Evolutionary conservation across 2,888 invertebrate genomes (phyloP).

Genomic region (Parascotia fuliginaria): DNA sequence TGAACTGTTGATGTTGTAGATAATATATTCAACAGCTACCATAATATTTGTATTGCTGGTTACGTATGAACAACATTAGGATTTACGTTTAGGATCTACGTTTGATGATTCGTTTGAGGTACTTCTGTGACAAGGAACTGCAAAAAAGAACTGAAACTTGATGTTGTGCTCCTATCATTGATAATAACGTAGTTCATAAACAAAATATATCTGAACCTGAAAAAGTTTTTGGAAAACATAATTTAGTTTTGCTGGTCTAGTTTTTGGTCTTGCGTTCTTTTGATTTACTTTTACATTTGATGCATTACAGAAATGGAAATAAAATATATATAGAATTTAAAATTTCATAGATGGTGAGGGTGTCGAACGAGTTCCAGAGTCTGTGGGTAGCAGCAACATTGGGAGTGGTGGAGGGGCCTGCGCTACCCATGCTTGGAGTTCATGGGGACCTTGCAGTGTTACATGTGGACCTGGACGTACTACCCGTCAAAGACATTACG

Average conservation of each 20-base stretch:
- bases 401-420: constrained; percentile 84
- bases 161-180: too few species aligned
- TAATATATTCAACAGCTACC: not conserved
- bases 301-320: not conserved
- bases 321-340: not conserved
- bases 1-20: not conserved
- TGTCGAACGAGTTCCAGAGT: constrained; percentile 35
- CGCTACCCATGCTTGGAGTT: constrained; percentile 90
- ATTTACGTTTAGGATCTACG: too few species aligned
- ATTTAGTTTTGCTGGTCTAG: too few species aligned
- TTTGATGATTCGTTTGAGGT: too few species aligned
- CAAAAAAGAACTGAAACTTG: too few species aligned
- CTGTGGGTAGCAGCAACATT: constrained; percentile 18
- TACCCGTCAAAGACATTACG: constrained; percentile 85
- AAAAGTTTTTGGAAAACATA: too few species aligned
- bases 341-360: constrained; percentile 7
- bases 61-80: too few species aligned
- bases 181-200: too few species aligned
- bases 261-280: too few species aligned
- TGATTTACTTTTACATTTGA: not conserved
- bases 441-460: constrained; percentile 92
- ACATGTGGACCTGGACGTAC: constrained; percentile 91
- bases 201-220: too few species aligned
- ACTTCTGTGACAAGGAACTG: too few species aligned
- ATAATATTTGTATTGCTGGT: too few species aligned